phyloP scores from a whole-genome alignment of 1,140 invertebrate species.

The Sarcophaga peregrina region DNA sequence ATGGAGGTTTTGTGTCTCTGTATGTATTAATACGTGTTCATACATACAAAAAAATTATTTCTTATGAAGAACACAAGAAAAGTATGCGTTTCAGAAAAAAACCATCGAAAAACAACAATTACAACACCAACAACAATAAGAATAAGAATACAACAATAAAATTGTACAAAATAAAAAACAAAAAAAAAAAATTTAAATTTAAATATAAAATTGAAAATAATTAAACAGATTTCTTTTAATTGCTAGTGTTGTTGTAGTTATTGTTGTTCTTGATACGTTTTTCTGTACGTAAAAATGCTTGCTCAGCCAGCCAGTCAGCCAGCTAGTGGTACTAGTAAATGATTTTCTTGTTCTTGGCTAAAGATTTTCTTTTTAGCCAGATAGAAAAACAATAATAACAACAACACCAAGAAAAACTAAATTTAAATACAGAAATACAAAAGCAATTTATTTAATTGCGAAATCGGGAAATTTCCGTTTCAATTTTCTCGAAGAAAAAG shows the following conservation, averaged over 20 bases:
- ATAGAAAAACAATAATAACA: background rate
- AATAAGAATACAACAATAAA: background rate
- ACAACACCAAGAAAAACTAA: background rate
- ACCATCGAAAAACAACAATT: background rate
- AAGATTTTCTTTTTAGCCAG: constrained; percentile 6
- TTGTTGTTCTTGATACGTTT: background rate
- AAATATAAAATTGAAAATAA: constrained; percentile 1
- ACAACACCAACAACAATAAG: constrained; percentile 3
- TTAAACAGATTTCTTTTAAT: constrained; percentile 4
- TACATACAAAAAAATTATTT: too few species aligned
- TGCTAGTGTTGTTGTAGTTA: background rate
- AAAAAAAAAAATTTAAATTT: background rate
- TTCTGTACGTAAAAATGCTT: background rate
- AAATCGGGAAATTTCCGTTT: too few species aligned
- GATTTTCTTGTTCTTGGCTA: constrained; percentile 20
- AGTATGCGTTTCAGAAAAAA: constrained; percentile 3
- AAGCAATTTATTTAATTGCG: too few species aligned
- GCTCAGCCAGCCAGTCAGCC: background rate
- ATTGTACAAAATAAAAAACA: too few species aligned
- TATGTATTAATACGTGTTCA: too few species aligned
- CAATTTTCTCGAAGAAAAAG: too few species aligned
- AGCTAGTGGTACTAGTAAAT: background rate
- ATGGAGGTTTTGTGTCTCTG: too few species aligned
- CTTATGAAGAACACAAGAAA: too few species aligned
- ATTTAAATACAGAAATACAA: background rate